A percentile compares a stretch with the other conserved stretches of the same genome.
These are phyloP conservation scores for Diuraphis noxia DNA, from an alignment of 1,140 invertebrate species.

Conservation along the genomic window DNA sequence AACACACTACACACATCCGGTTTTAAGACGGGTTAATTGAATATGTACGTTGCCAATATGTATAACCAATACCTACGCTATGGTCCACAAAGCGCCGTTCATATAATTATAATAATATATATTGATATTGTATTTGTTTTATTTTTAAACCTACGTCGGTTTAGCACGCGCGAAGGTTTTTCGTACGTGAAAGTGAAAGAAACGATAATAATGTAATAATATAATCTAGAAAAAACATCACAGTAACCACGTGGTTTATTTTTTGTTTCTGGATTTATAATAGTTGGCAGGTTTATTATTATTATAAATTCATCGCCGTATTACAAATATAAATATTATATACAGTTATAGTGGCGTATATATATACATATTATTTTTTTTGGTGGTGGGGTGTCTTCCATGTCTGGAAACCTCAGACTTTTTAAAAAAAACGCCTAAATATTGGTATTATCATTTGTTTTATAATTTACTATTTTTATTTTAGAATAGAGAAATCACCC, in stretches of 20 bases:
- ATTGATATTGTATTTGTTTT: neutral
- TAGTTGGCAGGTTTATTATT: neutral
- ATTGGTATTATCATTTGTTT: too few species aligned
- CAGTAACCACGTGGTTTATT: neutral
- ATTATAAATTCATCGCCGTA: neutral
- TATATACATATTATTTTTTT: too few species aligned
- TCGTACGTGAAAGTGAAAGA: conserved; percentile 43
- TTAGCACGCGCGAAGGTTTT: neutral
- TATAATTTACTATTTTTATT: too few species aligned
- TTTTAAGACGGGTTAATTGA: neutral
- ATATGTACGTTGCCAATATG: neutral
- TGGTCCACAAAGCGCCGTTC: neutral
- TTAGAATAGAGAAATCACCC: too few species aligned
- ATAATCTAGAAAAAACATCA: neutral
- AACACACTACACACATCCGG: neutral
- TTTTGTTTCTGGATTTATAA: neutral
- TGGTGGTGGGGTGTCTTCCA: too few species aligned
- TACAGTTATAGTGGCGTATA: too few species aligned
- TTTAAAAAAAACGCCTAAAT: too few species aligned
- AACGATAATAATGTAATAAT: conserved; percentile 23
- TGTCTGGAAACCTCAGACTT: too few species aligned
- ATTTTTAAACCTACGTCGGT: neutral
- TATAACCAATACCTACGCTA: neutral
- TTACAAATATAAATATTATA: neutral
- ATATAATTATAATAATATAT: neutral